These are phyloP conservation scores for Enchytraeus crypticus DNA, from an alignment of 2,888 invertebrate genomes.

Conservation along the genomic window DNA sequence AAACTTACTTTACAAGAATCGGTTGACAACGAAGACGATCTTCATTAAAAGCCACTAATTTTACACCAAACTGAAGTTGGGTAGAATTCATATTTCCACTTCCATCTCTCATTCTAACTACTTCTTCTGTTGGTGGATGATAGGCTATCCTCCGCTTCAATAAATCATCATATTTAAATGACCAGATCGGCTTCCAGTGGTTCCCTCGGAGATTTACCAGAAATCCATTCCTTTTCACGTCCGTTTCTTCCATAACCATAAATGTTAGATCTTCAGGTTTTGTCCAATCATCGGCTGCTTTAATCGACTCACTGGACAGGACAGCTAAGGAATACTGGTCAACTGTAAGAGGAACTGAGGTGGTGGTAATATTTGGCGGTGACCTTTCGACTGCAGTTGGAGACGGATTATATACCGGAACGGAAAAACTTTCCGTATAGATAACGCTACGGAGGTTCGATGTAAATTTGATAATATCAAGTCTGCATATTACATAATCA, in stretches of 20 bases:
- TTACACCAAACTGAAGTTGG: too few species aligned
- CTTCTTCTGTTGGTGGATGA: constrained; percentile 36
- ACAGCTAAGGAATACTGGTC: not conserved
- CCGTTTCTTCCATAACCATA: not conserved
- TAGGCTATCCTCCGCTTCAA: constrained; percentile 45
- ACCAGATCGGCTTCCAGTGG: constrained; percentile 39
- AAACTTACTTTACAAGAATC: too few species aligned
- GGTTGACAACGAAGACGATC: too few species aligned
- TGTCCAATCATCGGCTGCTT: constrained; percentile 1
- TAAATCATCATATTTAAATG: constrained; percentile 43
- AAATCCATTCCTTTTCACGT: constrained; percentile 29
- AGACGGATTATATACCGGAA: not conserved
- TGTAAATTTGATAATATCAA: not conserved
- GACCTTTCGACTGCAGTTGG: not conserved
- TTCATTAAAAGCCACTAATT: too few species aligned
- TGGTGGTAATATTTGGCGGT: not conserved
- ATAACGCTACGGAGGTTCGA: not conserved
- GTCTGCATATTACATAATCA: not conserved
- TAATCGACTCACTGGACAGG: not conserved
- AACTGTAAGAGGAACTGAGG: not conserved
- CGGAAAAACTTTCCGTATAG: not conserved
- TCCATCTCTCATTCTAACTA: not conserved
- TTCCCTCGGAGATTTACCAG: constrained; percentile 41
- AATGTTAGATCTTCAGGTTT: not conserved
- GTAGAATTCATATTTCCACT: too few species aligned